Conservation (phyloP, 2,797 vertebrate genomes). For the Gorsachius magnificus region DNA sequence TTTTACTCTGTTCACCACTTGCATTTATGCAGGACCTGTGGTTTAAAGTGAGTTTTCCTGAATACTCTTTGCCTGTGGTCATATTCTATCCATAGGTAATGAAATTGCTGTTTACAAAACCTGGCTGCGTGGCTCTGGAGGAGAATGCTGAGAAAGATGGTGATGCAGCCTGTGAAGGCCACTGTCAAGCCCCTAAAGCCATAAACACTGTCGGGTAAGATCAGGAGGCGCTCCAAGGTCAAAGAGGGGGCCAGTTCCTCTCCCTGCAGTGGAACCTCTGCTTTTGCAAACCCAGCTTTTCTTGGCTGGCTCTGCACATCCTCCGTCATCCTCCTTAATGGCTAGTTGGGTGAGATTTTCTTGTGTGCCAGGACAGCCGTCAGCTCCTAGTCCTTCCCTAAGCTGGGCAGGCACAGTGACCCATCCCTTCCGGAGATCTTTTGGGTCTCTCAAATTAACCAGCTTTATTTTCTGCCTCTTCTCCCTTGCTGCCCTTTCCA, state of each 20-base stretch:
- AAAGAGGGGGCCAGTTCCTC: background rate
- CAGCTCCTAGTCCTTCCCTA: background rate
- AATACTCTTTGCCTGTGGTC: background rate
- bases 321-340: background rate
- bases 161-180: background rate
- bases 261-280: fast-evolving
- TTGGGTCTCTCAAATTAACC: background rate
- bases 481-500: background rate
- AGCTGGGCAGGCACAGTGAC: background rate
- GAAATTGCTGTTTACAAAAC: background rate
- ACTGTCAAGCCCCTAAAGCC: background rate
- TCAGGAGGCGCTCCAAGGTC: background rate
- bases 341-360: background rate
- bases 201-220: background rate
- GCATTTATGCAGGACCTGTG: background rate
- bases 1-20: background rate
- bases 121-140: background rate
- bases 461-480: background rate
- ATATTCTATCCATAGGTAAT: background rate
- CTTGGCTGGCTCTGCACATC: background rate
- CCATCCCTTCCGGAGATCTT: background rate
- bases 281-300: background rate
- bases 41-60: background rate
- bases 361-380: background rate
- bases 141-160: background rate